Evolutionary conservation across 2,888 invertebrate genomes (phyloP), one percentile per base, ranked within the genome.

Genomic region (Eupithecia abbreviata): DNA sequence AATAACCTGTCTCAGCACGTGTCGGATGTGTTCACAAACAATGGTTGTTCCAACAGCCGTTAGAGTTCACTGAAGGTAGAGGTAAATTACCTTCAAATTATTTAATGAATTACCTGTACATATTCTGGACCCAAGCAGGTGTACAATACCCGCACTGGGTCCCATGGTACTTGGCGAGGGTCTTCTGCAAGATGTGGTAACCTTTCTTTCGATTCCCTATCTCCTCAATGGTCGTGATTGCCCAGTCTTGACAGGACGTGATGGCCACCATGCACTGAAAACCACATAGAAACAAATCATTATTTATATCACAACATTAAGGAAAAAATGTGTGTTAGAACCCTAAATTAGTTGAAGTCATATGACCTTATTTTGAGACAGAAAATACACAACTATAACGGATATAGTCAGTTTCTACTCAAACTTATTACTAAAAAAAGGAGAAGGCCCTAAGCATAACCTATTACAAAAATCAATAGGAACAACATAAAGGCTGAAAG

Each of bases 81-180:
- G 0, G 55, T 49, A 15, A n/a, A 3, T 62, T 62, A 12, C 30
- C 42, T 66, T 6, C 15, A n/a, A 45, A 68, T n/a, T n/a, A 68
- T 0, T 9, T 18, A 45, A 45, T 45, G 7, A 41, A 76, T 68
- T 88, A 92, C 92, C 91, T 88, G 78, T 88, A 85, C 91, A 92
- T 90, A 62, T 84, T 80, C 90, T 91, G 90, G 9, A 92, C 81
- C 90, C 89, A 91, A 0, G 89, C 91, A 0, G 91, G 89, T 15
- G 87, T 86, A 77, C 97, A 97, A 87, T 95, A 96, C 0, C 97
- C 97, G 84, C 97, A 97, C 87, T 97, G 97, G 0, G 96, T 95
- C 0, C 96, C 97, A 84, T 96, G 95, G 82, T 95, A 91, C 47
- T 96, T 91, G 0, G 96, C 96, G 43, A 97, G 85, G 0, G 93